A percentile compares a stretch with the other conserved stretches of the same genome.
These are phyloP conservation scores for Lithobates sylvaticus DNA, from an alignment of 2,797 vertebrate genomes.

Conservation along the genomic window DNA sequence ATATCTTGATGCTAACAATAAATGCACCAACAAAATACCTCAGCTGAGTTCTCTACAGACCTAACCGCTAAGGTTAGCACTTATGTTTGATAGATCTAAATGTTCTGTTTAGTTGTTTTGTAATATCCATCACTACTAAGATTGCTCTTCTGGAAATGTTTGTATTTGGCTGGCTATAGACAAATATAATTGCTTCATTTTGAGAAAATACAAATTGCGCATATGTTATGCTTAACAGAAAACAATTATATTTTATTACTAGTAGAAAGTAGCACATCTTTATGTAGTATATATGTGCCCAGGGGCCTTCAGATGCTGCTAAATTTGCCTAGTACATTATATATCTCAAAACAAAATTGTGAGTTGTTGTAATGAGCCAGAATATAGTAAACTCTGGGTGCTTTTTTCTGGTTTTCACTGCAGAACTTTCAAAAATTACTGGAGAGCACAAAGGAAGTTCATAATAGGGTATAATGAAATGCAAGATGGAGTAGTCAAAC, in stretches of 20 bases:
- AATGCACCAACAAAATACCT: no score
- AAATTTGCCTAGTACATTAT: background rate
- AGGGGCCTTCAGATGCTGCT: constrained; percentile 18
- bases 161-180: constrained; percentile 20
- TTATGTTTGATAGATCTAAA: background rate
- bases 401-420: background rate
- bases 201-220: constrained; percentile 14
- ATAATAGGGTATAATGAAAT: background rate
- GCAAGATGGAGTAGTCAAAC: no score
- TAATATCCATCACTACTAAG: background rate
- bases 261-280: constrained; percentile 20
- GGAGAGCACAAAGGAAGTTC: background rate
- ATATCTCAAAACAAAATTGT: background rate
- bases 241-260: constrained; percentile 37
- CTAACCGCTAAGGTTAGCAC: constrained; percentile 10
- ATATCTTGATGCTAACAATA: no score
- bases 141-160: constrained; percentile 17
- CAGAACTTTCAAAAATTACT: background rate
- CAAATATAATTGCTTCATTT: constrained; percentile 21
- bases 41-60: no score
- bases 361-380: background rate
- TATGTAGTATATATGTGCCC: constrained; percentile 19
- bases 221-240: constrained; percentile 32
- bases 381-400: background rate
- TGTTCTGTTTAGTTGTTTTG: background rate